Evolutionary conservation across 2,888 invertebrate genomes (phyloP).

Genomic region (Hybos culiciformis): DNA sequence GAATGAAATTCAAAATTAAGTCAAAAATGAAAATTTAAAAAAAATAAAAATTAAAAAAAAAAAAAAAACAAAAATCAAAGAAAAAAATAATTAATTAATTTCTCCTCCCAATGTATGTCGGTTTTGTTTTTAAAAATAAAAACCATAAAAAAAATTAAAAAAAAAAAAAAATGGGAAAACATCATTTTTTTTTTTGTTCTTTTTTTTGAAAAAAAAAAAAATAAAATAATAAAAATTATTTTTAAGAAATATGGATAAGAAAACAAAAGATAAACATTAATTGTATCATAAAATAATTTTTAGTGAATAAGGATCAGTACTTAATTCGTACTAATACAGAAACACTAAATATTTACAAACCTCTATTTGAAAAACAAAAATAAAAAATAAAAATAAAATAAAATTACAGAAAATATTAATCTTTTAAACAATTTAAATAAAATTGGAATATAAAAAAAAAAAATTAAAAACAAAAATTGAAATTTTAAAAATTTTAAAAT

Average conservation of each 20-base stretch:
- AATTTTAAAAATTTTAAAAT: not conserved
- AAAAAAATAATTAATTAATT: too few species aligned
- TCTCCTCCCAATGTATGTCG: slow-evolving; percentile 16
- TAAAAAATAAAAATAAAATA: not conserved
- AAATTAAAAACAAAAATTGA: not conserved
- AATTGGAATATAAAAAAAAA: not conserved
- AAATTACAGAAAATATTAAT: not conserved
- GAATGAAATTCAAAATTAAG: too few species aligned
- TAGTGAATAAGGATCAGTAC: too few species aligned
- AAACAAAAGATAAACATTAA: not conserved
- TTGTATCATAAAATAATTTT: slow-evolving; percentile 1
- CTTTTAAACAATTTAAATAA: not conserved
- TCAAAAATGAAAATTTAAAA: too few species aligned
- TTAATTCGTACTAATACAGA: not conserved
- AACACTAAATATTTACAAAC: not conserved
- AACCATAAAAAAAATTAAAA: slow-evolving; percentile 6
- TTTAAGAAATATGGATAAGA: slow-evolving; percentile 8
- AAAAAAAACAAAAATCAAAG: too few species aligned
- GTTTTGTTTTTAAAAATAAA: slow-evolving; percentile 8
- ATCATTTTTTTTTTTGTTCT: too few species aligned
- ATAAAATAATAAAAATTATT: slow-evolving; percentile 5
- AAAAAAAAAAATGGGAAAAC: slow-evolving; percentile 4
- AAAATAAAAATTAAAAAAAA: too few species aligned
- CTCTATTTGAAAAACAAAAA: not conserved
- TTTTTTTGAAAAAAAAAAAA: slow-evolving; percentile 5